These are phyloP conservation scores for Alviniconcha marisindica DNA, from an alignment of 1,140 invertebrate species.

Conservation along the genomic window DNA sequence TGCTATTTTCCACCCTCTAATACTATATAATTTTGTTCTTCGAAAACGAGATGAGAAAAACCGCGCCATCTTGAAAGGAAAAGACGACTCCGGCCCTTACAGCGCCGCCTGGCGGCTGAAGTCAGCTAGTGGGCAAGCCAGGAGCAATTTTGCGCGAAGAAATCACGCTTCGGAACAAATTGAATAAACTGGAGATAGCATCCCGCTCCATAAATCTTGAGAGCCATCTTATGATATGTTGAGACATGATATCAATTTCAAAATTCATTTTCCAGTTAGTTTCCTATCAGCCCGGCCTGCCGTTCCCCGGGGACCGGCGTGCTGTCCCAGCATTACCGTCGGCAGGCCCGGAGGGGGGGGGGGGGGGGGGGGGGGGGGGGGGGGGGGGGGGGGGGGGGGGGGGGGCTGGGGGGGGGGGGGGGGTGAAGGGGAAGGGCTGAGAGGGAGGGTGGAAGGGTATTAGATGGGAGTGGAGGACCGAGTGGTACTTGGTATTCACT, in stretches of 20 bases:
- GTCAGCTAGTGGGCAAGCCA: too few species aligned
- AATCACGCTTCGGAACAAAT: conserved; percentile 44
- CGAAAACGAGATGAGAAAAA: background rate
- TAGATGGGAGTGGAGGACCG: background rate
- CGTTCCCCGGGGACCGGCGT: conserved; percentile 14
- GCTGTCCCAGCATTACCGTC: conserved; percentile 4
- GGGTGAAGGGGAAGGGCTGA: background rate
- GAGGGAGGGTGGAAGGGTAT: background rate
- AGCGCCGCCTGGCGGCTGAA: too few species aligned
- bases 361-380: background rate
- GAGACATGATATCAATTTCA: conserved; percentile 45
- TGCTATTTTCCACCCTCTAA: too few species aligned
- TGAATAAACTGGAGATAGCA: conserved; percentile 38
- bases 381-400: background rate
- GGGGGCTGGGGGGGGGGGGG: background rate
- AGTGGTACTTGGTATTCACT: too few species aligned
- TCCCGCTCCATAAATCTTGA: conserved; percentile 44
- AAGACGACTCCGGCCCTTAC: background rate
- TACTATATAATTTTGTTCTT: background rate
- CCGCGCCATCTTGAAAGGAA: background rate
- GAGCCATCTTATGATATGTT: conserved; percentile 42
- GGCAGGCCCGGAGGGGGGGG: background rate
- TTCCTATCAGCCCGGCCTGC: conserved; percentile 26
- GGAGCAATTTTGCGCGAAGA: conserved; percentile 34
- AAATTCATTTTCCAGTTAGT: conserved; percentile 45